These are phyloP conservation scores for Drosophila prostipennis DNA, from an alignment of 2,888 invertebrate species.

Conservation along the genomic window DNA sequence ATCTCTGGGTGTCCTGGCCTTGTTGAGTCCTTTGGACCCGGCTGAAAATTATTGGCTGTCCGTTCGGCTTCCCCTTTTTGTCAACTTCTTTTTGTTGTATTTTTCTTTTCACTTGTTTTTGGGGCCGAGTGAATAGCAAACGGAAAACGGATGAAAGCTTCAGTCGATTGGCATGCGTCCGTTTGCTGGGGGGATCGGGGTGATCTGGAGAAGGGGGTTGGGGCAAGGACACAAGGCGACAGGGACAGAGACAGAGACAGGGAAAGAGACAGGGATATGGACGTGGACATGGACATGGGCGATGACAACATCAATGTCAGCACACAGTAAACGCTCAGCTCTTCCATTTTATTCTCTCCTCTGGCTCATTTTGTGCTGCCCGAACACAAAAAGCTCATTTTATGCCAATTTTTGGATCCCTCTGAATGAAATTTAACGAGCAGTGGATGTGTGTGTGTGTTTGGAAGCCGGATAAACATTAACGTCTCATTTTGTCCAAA, in stretches of 20 bases:
- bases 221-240: slow-evolving; percentile 7
- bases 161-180: slow-evolving; percentile 66
- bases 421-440: slow-evolving; percentile 69
- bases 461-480: slow-evolving; percentile 38
- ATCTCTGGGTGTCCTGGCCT: slow-evolving; percentile 26
- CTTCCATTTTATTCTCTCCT: slow-evolving; percentile 8
- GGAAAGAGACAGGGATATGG: slow-evolving; percentile 34
- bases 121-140: slow-evolving; percentile 57
- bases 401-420: slow-evolving; percentile 68
- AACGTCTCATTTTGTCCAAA: slow-evolving; percentile 52
- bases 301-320: slow-evolving; percentile 65
- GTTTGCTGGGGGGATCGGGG: slow-evolving; percentile 41
- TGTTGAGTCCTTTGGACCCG: slow-evolving; percentile 14
- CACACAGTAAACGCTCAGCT: slow-evolving; percentile 40
- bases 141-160: slow-evolving; percentile 55
- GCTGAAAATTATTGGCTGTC: slow-evolving; percentile 66
- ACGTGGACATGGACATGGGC: slow-evolving; percentile 23
- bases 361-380: slow-evolving; percentile 11
- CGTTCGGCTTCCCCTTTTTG: slow-evolving; percentile 27
- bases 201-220: slow-evolving; percentile 2
- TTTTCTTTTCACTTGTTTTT: slow-evolving; percentile 10
- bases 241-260: slow-evolving; percentile 13
- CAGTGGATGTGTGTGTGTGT: slow-evolving; percentile 1
- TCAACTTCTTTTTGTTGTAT: slow-evolving; percentile 1
- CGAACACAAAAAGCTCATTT: slow-evolving; percentile 69